phyloP scores from a whole-genome alignment of 1,140 invertebrate species.

The Ooceraea biroi region DNA sequence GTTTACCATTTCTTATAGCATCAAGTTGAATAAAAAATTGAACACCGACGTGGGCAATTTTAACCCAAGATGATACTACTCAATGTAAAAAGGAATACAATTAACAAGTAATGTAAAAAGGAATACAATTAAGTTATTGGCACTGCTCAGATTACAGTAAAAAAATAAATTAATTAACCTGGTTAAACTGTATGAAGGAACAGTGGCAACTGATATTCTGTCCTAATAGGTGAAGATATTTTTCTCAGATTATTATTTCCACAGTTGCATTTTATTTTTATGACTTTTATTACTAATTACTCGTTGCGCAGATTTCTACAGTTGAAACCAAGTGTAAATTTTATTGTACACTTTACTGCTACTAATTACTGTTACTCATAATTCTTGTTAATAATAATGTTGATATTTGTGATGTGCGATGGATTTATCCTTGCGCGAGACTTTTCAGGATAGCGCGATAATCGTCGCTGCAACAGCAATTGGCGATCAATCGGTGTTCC shows the following conservation, averaged over 20 bases:
- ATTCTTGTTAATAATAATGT: background rate
- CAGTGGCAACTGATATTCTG: too few relatives aligned
- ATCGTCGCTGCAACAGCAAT: slow-evolving; percentile 90
- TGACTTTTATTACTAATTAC: background rate
- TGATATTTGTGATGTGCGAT: too few relatives aligned
- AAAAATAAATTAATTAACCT: too few relatives aligned
- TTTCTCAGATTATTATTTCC: too few relatives aligned
- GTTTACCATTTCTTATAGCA: background rate
- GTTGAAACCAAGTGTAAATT: background rate
- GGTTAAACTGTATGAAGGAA: too few relatives aligned
- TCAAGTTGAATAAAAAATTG: background rate
- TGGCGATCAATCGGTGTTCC: slow-evolving; percentile 90
- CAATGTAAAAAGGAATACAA: background rate
- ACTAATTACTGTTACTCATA: background rate
- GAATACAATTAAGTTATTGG: too few relatives aligned
- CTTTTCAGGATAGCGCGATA: slow-evolving; percentile 69
- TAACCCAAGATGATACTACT: background rate
- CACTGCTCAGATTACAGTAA: too few relatives aligned
- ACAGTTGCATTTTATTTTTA: background rate
- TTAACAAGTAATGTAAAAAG: too few relatives aligned
- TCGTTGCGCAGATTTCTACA: background rate
- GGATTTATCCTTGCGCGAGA: slow-evolving; percentile 11
- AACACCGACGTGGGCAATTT: background rate
- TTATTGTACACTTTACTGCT: background rate
- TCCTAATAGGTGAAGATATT: too few relatives aligned